Conservation (phyloP, 2,113 vertebrate genomes). For the Cyprinus carpio region DNA sequence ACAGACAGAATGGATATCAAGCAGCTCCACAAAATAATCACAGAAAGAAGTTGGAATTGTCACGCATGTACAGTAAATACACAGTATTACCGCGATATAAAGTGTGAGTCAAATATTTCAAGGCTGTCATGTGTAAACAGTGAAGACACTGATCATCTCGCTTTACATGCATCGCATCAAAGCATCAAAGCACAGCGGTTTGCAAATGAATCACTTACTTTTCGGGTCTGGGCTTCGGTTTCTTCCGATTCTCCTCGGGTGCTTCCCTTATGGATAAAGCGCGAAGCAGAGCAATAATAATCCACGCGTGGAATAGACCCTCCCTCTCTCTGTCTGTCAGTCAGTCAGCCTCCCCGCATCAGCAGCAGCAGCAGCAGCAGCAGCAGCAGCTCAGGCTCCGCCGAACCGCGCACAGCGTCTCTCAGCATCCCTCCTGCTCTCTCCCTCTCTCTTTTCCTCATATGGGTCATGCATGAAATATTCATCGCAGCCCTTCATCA, state of each 20-base stretch:
- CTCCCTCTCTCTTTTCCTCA: constrained; percentile 23
- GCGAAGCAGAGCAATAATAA: constrained; percentile 39
- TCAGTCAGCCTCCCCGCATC: no score
- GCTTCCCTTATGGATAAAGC: constrained; percentile 39
- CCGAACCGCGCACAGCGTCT: not conserved
- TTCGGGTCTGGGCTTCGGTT: constrained; percentile 8
- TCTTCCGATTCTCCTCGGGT: constrained; percentile 46
- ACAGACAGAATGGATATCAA: not conserved
- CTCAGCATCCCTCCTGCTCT: constrained; percentile 9
- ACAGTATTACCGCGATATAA: not conserved
- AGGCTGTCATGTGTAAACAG: not conserved
- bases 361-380: no score
- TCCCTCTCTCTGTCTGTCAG: constrained; percentile 1
- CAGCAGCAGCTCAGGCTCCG: not conserved
- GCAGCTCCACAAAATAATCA: not conserved
- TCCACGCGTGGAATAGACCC: constrained; percentile 39
- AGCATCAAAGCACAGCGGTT: not conserved
- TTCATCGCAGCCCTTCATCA: constrained; percentile 50
- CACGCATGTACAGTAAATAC: not conserved
- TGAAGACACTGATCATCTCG: not conserved
- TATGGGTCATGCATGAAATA: constrained; percentile 58
- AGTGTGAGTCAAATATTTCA: not conserved
- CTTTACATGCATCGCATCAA: no score
- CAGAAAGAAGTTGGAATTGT: not conserved
- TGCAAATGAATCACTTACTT: constrained; percentile 51